phyloP scores from a whole-genome alignment of 1,140 invertebrate species.

The Manduca sexta region DNA sequence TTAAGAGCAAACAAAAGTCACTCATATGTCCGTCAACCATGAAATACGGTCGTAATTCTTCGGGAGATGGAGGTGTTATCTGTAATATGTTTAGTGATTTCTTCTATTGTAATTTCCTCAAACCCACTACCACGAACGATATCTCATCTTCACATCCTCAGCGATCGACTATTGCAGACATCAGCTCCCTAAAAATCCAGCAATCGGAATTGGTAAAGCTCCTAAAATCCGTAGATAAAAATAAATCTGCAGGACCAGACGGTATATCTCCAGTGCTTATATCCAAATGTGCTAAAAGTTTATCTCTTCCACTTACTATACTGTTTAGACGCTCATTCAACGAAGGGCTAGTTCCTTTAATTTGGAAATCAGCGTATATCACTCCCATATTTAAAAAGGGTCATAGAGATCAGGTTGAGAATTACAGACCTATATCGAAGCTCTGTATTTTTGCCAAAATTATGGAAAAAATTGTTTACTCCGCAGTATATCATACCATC shows the following conservation, averaged over 20 bases:
- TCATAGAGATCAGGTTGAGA: no score
- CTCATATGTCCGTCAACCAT: conserved; percentile 8
- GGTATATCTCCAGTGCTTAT: no score
- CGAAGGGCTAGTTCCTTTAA: no score
- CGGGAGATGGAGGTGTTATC: conserved; percentile 4
- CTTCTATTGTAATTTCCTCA: conserved; percentile 18
- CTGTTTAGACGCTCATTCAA: conserved; percentile 3
- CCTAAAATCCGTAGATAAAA: conserved; percentile 1
- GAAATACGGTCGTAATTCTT: neutral
- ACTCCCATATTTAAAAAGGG: no score
- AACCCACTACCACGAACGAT: neutral
- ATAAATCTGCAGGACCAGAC: conserved; percentile 5
- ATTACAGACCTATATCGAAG: no score
- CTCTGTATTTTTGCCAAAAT: conserved; percentile 1
- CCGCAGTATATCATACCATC: conserved; percentile 8
- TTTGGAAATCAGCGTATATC: no score
- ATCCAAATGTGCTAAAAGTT: no score
- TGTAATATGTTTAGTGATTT: conserved; percentile 16
- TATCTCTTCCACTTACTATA: no score
- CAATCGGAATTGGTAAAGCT: no score
- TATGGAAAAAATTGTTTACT: conserved; percentile 12
- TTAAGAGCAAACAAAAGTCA: conserved; percentile 14
- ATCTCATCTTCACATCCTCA: no score
- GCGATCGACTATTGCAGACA: neutral
- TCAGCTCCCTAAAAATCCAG: neutral